phyloP scores from a whole-genome alignment of 2,888 invertebrate species.

The Pandemis heparana region DNA sequence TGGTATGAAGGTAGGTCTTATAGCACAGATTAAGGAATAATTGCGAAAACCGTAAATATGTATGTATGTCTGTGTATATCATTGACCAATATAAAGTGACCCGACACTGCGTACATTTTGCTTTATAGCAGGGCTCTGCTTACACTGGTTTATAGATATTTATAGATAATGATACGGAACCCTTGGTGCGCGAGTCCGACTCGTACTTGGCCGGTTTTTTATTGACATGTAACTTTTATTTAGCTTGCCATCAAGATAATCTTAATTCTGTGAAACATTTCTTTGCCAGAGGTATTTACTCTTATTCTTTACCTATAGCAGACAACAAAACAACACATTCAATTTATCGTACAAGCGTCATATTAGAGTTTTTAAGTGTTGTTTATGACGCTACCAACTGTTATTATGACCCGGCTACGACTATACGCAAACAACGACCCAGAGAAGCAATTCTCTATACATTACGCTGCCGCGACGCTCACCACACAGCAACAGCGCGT shows the following conservation, averaged over 20 bases:
- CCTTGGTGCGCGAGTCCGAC: no score
- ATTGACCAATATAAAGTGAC: no score
- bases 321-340: neutral
- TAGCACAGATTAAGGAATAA: no score
- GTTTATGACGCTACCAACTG: slow-evolving; percentile 14
- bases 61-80: no score
- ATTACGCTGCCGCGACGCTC: neutral
- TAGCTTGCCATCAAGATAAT: neutral
- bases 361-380: slow-evolving; percentile 17
- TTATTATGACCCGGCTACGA: slow-evolving; percentile 5
- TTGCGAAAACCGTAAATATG: no score
- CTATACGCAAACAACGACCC: neutral
- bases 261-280: neutral
- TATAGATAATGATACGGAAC: no score
- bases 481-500: neutral
- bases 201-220: no score
- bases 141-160: no score
- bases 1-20: no score
- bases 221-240: no score
- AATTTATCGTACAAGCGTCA: slow-evolving; percentile 8
- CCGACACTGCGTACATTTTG: no score
- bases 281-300: neutral
- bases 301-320: neutral
- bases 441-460: neutral
- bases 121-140: no score